Base-by-base conservation (phyloP, 2,888 invertebrate species). In the Brassicogethes aeneus region DNA sequence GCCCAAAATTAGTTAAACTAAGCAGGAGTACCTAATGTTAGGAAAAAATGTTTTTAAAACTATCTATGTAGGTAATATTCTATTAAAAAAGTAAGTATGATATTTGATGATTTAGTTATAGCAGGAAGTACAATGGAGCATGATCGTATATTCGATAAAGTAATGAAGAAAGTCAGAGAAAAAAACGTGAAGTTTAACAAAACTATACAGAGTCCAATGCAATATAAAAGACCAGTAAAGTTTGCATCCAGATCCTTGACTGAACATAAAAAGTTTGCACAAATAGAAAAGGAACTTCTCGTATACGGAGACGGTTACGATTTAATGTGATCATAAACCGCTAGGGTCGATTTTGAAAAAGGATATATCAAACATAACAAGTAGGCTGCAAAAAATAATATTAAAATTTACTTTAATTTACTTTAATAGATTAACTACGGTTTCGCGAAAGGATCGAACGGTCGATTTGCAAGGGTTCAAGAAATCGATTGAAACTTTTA, bases 241-340 rank as follows among this genome's bases (percentile, higher is more conserved):
- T 49, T 39, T 34, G 45, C 45, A 2, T 53, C 52, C 15, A 16
- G 45, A 30, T 31, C 40, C 14, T 43, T 52, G 40, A 52, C 40
- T 16, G 37, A 41, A 16, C 35, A 35, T 8, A 17, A 36, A 15
- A 54, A 42, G 10, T 62, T 56, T 44, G 51, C 57, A 14, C 56
- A 59, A 43, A 62, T 64, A 7, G 60, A 62, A 42, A 62, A 62
- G 44, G 60, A 63, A 40, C 37, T 55, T 2, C 37, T 62, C 43
- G 47, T 59, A 8, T 60, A 50, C 49, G 58, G 57, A 2, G 43
- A 46, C 38, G 37, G 34, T 57, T 2, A 37, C 40, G 7, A 50
- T 61, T 2, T 42, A 60, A 3, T 40, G 46, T 2, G 46, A 57
- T 42, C 62, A 62, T 33, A 57, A 59, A 44, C 61, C 60, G 1